A percentile compares a stretch with the other conserved stretches of the same genome.
Evolutionary conservation across 2,888 invertebrate genomes (phyloP).

Genomic region (Phyllotreta striolata): DNA sequence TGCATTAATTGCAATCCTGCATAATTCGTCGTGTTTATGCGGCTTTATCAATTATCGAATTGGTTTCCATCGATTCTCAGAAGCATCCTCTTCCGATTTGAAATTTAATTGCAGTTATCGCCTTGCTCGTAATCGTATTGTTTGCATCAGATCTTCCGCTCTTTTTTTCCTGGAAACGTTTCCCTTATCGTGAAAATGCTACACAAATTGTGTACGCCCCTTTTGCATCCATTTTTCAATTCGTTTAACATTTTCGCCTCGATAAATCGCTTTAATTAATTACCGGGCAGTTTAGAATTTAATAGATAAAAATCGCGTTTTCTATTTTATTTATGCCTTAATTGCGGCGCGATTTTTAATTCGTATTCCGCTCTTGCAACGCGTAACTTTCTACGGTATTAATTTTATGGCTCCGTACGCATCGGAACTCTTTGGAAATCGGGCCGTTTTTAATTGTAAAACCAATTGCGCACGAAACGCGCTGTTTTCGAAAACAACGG

Average conservation of each 20-base stretch:
- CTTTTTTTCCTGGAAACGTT: no score
- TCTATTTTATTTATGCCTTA: constrained; percentile 16
- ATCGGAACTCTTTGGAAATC: constrained; percentile 30
- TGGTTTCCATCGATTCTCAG: no score
- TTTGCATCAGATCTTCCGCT: no score
- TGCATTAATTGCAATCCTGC: no score
- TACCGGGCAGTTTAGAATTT: constrained; percentile 1
- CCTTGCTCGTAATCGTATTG: no score
- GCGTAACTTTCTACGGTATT: constrained; percentile 28
- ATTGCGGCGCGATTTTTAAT: constrained; percentile 25
- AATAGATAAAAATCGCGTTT: constrained; percentile 21
- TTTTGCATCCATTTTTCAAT: background rate
- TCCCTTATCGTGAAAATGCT: no score
- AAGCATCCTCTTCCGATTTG: no score
- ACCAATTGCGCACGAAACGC: background rate
- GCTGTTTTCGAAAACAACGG: constrained; percentile 21
- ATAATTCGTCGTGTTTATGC: no score
- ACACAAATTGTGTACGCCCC: no score
- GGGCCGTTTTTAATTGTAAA: background rate
- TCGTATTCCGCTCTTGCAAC: constrained; percentile 27
- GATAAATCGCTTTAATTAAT: constrained; percentile 4
- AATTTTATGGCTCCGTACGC: constrained; percentile 29
- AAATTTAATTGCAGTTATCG: no score
- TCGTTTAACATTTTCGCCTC: background rate
- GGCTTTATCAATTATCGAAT: no score